Evolutionary conservation across 2,113 vertebrate genomes (phyloP).

Genomic region (Nycticryphes semicollaris): DNA sequence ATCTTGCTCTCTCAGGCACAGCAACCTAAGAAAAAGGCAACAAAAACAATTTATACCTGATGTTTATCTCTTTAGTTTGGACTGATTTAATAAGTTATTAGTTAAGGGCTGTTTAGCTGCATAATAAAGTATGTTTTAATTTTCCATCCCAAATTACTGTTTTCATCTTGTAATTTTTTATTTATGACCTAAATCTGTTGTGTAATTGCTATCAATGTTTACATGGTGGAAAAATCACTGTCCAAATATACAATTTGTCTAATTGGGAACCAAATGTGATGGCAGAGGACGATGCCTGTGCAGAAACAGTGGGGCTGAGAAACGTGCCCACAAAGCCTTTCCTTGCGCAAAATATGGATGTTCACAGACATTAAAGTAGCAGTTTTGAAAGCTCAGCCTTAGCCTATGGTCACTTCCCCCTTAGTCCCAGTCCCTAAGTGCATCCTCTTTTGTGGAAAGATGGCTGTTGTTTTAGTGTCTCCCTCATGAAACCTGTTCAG

Average conservation of each 20-base stretch:
- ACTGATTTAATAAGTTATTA: not conserved
- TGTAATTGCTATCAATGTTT: not conserved
- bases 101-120: not conserved
- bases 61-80: not conserved
- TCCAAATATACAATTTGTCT: not conserved
- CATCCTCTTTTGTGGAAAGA: not conserved
- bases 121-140: not conserved
- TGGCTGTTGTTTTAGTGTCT: not conserved
- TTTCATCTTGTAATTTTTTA: not conserved
- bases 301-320: not conserved
- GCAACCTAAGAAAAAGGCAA: not conserved
- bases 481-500: not conserved
- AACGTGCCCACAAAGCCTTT: not conserved
- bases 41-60: not conserved
- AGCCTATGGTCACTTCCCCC: fast-evolving
- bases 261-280: not conserved
- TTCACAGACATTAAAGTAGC: not conserved
- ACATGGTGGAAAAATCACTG: not conserved
- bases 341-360: not conserved
- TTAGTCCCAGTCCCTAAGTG: not conserved
- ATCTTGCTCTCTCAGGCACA: not conserved
- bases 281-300: not conserved
- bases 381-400: not conserved
- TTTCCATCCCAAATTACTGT: not conserved
- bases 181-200: not conserved